Conservation (phyloP, 2,888 invertebrate species). For the Idaea straminata region DNA sequence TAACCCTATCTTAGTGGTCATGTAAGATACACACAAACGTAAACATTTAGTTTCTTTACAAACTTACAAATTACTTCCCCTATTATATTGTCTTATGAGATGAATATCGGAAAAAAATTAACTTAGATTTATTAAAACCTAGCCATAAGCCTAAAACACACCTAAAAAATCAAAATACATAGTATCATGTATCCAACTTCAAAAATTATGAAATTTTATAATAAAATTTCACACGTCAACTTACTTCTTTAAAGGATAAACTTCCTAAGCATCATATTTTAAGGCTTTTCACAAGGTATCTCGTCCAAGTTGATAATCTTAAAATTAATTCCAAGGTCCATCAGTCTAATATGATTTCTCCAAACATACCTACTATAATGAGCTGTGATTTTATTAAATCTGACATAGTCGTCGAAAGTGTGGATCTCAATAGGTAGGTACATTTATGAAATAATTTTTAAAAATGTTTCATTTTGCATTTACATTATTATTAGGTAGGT, state of each 20-base stretch:
- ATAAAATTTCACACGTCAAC: too few relatives aligned
- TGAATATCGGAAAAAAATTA: too few relatives aligned
- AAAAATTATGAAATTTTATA: too few relatives aligned
- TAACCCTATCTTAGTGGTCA: slow-evolving; percentile 77
- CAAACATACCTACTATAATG: background rate
- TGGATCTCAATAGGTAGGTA: slow-evolving; percentile 9
- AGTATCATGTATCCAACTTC: too few relatives aligned
- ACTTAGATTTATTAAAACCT: too few relatives aligned
- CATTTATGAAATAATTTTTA: slow-evolving; percentile 4
- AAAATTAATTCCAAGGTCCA: background rate
- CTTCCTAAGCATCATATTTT: too few relatives aligned
- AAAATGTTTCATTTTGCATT: background rate
- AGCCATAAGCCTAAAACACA: too few relatives aligned
- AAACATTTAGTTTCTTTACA: slow-evolving; percentile 16
- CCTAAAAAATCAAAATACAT: too few relatives aligned
- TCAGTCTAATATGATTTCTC: slow-evolving; percentile 14
- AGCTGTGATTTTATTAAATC: slow-evolving; percentile 20
- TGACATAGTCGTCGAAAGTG: slow-evolving; percentile 16
- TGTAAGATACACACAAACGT: slow-evolving; percentile 16
- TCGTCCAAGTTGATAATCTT: too few relatives aligned
- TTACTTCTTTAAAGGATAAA: too few relatives aligned
- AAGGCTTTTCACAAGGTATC: too few relatives aligned
- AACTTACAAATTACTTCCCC: background rate
- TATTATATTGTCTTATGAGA: too few relatives aligned
- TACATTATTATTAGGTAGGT: background rate